Evolutionary conservation across 2,888 invertebrate genomes (phyloP), one percentile per base, ranked within the genome.

Genomic region (Leptinotarsa juncta): DNA sequence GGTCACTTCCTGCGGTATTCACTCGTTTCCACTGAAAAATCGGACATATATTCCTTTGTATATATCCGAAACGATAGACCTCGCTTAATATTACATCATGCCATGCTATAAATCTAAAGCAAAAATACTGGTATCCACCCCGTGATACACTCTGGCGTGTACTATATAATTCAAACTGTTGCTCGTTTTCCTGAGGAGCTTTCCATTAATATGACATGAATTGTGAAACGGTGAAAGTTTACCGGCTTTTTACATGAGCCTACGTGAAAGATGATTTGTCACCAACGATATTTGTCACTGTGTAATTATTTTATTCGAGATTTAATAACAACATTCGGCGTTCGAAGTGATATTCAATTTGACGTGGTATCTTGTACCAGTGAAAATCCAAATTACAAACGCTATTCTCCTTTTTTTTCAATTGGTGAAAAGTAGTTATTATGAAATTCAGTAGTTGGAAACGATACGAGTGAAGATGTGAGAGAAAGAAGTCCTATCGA

Each of bases 111-210:
- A 70, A 73, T 73, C 70, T 67, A 15, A 57, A 57, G 32, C 53
- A 66, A 51, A 48, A 73, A 70, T 70, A 73, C 65, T 49, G 69
- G 53, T 73, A 70, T 73, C 67, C 70, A 70, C 69, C 70, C 57
- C 70, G 66, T 70, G 73, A 73, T 73, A 67, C 65, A 70, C 50
- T 53, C 65, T 20, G 67, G 55, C 70, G 49, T 69, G 51, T 66
- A 66, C 49, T 69, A 69, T 65, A 75, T 75, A 75, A 75, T 75
- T 75, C 72, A 72, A 72, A 72, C 72, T 75, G 72, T 75, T 75
- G 75, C 75, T 65, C 72, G 50, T 65, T 68, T 69, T 55, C 65
- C 69, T 66, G 66, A 60, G 55, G 69, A 67, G 65, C n/a, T 67
- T 18, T 68, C 16, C 57, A 42, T 55, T 23, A 57, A 55, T 42